Percentiles rank a stretch among this genome's conserved stretches.
These are phyloP conservation scores for Nephrotoma guestfalica DNA, from an alignment of 2,888 invertebrate species.

Conservation along the genomic window DNA sequence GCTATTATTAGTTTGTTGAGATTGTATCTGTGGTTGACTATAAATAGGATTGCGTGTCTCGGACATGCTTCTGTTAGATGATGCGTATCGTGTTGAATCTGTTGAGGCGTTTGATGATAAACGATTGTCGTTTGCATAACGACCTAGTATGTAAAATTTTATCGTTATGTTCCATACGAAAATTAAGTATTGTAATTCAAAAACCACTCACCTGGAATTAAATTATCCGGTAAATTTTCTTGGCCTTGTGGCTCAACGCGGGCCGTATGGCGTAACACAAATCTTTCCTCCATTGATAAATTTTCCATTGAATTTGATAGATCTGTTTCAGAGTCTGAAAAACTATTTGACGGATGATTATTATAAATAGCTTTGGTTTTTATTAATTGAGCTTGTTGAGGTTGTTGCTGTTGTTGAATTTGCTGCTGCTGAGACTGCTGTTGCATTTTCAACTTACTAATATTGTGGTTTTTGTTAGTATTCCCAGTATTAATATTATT, in stretches of 20 bases:
- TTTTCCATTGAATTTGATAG: conserved; percentile 84
- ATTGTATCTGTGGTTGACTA: conserved; percentile 4
- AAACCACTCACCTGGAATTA: conserved; percentile 7
- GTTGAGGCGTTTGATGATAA: conserved; percentile 15
- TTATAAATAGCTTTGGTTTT: conserved; percentile 5
- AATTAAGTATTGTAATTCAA: too few relatives aligned
- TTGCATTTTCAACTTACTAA: conserved; percentile 5
- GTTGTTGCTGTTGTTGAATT: conserved; percentile 1
- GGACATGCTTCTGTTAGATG: conserved; percentile 15
- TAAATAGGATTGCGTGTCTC: conserved; percentile 14
- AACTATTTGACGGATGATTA: conserved; percentile 15
- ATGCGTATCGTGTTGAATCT: conserved; percentile 13
- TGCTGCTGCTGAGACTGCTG: conserved; percentile 8
- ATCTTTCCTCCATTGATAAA: conserved; percentile 69
- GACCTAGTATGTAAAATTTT: conserved; percentile 6
- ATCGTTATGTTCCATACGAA: background rate
- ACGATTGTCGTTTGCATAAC: conserved; percentile 13
- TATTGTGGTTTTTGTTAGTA: conserved; percentile 8
- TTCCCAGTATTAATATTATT: conserved; percentile 4
- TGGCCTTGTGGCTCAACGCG: conserved; percentile 87
- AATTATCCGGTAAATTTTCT: conserved; percentile 50
- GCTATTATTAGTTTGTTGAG: conserved; percentile 5
- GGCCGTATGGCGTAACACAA: conserved; percentile 54
- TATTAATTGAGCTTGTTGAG: conserved; percentile 1
- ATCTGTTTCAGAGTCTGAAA: conserved; percentile 81